Percentiles rank a stretch among this genome's conserved stretches.
Conservation (phyloP, 2,888 invertebrate genomes). For the Sinohyriopsis cumingii region DNA sequence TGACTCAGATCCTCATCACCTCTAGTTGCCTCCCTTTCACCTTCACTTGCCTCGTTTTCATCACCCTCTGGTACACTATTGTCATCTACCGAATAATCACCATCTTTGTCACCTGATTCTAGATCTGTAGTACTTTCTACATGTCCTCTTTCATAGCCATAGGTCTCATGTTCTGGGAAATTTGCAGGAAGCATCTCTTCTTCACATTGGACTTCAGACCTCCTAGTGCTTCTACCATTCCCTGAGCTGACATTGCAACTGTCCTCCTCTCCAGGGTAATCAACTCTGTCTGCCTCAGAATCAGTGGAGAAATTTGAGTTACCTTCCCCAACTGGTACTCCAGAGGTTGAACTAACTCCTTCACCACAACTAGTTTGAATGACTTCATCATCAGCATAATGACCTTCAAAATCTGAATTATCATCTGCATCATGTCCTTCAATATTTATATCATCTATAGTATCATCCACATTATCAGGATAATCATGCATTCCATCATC, state of each 20-base stretch:
- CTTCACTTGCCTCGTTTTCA: conserved; percentile 3
- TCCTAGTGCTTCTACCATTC: neutral
- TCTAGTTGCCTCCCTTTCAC: neutral
- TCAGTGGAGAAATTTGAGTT: too few species aligned
- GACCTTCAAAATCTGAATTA: too few species aligned
- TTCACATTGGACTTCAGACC: neutral
- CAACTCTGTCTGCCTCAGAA: too few species aligned
- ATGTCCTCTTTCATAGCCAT: neutral
- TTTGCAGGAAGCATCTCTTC: neutral
- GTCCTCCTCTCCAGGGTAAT: too few species aligned
- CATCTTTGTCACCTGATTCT: conserved; percentile 4
- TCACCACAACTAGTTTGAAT: too few species aligned
- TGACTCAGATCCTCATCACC: conserved; percentile 1
- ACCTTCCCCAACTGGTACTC: too few species aligned
- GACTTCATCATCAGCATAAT: too few species aligned
- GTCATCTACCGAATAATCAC: neutral
- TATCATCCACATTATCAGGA: neutral
- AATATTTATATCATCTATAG: neutral
- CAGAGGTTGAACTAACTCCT: too few species aligned
- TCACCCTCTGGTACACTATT: conserved; percentile 1
- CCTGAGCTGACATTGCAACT: neutral
- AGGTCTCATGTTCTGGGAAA: conserved; percentile 1
- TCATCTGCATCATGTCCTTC: neutral
- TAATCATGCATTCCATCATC: neutral
- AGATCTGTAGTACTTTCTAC: neutral